Percentiles rank a stretch among this genome's conserved stretches.
phyloP scores from a whole-genome alignment of 2,888 invertebrate species.

The Sinotaia quadrata region DNA sequence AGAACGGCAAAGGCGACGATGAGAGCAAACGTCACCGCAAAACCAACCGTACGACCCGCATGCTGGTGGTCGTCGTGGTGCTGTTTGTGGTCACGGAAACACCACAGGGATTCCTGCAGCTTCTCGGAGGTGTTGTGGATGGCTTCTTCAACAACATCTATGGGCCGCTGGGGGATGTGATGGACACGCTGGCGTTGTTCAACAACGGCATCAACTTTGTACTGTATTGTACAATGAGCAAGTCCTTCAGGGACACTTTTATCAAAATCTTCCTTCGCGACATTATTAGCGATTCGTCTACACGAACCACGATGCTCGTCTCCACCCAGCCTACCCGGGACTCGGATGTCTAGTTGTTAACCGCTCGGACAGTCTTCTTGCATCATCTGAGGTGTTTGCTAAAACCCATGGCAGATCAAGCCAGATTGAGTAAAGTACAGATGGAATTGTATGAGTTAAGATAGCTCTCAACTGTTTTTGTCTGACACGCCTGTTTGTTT shows the following conservation, averaged over 20 bases:
- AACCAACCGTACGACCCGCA: conserved; percentile 85
- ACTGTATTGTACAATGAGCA: conserved; percentile 93
- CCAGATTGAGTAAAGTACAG: too few relatives aligned
- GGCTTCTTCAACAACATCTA: conserved; percentile 80
- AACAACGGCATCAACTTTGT: conserved; percentile 96
- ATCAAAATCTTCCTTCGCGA: conserved; percentile 76
- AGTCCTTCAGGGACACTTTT: conserved; percentile 84
- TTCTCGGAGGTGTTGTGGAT: conserved; percentile 85
- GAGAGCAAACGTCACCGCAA: conserved; percentile 59
- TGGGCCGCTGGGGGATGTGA: conserved; percentile 78
- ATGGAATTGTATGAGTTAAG: too few relatives aligned
- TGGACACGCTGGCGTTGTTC: conserved; percentile 91
- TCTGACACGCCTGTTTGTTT: neutral
- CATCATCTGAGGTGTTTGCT: too few relatives aligned
- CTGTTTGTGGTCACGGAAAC: conserved; percentile 93
- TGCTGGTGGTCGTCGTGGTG: conserved; percentile 88
- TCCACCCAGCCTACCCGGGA: conserved; percentile 54
- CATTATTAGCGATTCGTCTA: conserved; percentile 44
- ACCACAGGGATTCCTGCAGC: conserved; percentile 83
- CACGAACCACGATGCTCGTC: conserved; percentile 47
- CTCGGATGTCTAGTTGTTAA: conserved; percentile 50
- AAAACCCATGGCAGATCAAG: too few relatives aligned
- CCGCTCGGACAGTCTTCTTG: neutral
- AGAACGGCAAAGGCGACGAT: conserved; percentile 45
- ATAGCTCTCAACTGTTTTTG: too few relatives aligned